A percentile compares a stretch with the other conserved stretches of the same genome.
Conservation (phyloP, 1,140 invertebrate genomes). For the Solenopsis fugax region DNA sequence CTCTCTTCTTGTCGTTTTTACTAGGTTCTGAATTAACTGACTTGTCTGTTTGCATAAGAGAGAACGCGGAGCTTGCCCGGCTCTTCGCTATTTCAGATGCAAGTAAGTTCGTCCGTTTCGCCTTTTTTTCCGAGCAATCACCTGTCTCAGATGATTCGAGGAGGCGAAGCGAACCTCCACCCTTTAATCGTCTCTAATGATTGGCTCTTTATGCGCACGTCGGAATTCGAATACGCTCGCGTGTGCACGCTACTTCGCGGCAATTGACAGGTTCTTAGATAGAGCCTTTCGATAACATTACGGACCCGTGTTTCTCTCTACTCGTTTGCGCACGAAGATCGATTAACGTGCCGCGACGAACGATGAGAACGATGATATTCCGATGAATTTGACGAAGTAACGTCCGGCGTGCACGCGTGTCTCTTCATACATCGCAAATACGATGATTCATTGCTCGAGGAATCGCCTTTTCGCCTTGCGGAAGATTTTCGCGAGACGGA, state of each 20-base stretch:
- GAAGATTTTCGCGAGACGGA: not conserved
- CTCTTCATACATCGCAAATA: constrained; percentile 5
- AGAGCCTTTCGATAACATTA: constrained; percentile 60
- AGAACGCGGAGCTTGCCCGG: not conserved
- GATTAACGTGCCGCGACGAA: constrained; percentile 42
- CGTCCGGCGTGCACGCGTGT: constrained; percentile 14
- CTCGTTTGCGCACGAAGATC: constrained; percentile 51
- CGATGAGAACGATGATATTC: constrained; percentile 43
- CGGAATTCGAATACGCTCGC: constrained; percentile 43
- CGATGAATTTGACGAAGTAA: constrained; percentile 57
- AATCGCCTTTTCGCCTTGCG: not conserved
- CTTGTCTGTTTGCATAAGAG: not conserved
- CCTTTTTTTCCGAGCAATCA: not conserved
- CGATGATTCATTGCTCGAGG: constrained; percentile 39
- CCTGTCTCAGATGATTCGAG: not conserved
- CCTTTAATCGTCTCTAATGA: constrained; percentile 63
- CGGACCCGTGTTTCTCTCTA: constrained; percentile 51
- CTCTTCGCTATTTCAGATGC: constrained; percentile 21
- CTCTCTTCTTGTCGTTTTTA: not conserved
- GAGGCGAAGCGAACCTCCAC: constrained; percentile 28
- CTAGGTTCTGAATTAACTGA: not conserved
- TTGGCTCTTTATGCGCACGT: constrained; percentile 52
- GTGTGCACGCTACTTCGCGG: constrained; percentile 59
- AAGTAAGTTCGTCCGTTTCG: not conserved
- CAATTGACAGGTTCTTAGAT: constrained; percentile 67